Evolutionary conservation across 2,113 vertebrate species (phyloP), one percentile per base, ranked within the genome.

Genomic region (Ariopsis seemanni): DNA sequence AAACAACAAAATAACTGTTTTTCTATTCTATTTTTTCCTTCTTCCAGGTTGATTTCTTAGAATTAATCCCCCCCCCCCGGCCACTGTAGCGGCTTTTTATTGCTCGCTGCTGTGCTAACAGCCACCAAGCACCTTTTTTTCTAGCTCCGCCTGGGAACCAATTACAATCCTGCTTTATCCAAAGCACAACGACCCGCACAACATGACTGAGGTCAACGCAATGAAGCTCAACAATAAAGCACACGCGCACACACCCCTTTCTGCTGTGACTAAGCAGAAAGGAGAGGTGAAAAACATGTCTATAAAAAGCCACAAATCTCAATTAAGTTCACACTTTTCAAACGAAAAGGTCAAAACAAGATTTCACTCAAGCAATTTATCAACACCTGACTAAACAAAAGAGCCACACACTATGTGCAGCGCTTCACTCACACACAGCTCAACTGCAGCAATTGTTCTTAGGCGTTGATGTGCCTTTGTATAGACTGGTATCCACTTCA

Each of bases 91-190:
- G 58, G 62, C 85, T 91, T 92, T 92, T 93, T 92, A 92, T 93
- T 91, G 81, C 85, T 87, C 60, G 67, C 87, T 81, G 90, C 88
- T 92, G 92, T 88, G 88, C 91, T 89, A 90, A 92, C 90, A 77
- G 90, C 84, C 94, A 91, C 93, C 93, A 42, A 84, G 91, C 93
- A 91, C 91, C 90, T 89, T 90, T 91, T 90, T 91, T 74, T 83
- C 89, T 85, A 82, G 57, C 92, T 92, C 92, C 90, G 91, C 52
- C 91, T 84, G 90, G 91, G 93, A 94, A 94, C 92, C 94, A 95
- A 95, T 95, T 93, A 94, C 91, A 91, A 89, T 82, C 20, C 55
- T 2, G 92, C 91, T 93, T 94, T 92, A 93, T 92, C 89, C 90
- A 90, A 88, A 84, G 90, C 71, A 50, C 85, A 2, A 90, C 86